Base-by-base conservation (phyloP, 2,797 vertebrate genomes). In the Sparidentex hasta region DNA sequence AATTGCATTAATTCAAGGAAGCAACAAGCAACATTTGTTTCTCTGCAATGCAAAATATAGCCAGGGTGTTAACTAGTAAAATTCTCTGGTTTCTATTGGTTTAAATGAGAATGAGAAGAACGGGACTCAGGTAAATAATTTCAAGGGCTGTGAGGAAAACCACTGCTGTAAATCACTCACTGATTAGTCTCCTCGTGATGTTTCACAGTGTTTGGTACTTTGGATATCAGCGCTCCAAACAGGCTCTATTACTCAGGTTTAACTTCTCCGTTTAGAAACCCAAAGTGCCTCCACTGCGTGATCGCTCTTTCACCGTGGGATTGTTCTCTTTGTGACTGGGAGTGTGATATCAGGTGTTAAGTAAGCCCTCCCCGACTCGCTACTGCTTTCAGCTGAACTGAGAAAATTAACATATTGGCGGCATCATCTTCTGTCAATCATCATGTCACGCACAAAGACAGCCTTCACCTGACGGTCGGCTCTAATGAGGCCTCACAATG, bases 311-410 rank as follows among this genome's bases (percentile, higher is more conserved):
- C 69, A 74, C 20, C 5, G 74, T 70, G 55, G 66, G 71, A 80
- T 73, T 80, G 44, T 78, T 78, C 66, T 77, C 69, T 78, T 76
- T 85, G 88, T 81, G 86, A 88, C 71, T 73, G 58, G 46, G 86
- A 87, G 84, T 79, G 85, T 84, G 89, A 83, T 77, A 65, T 58
- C 54, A 48, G 70, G 62, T 86, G 83, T 65, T 88, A 75, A 87
- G 73, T 76, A 82, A 87, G 52, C 75, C 50, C 62, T 82, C 72
- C 76, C 62, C 52, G 69, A 59, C 65, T 50, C 54, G 66, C 51
- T 20, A 12, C 61, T 67, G 61, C 69, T 78, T 33, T 81, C 52
- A 41, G 55, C 44, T 44, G 63, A 52, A 76, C 70, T 76, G 58
- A 76, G 38, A 80, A 46, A 33, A 82, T 65, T 69, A 63, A 33